Conservation (phyloP, 1,140 invertebrate genomes). For the Drosophila pachea region DNA sequence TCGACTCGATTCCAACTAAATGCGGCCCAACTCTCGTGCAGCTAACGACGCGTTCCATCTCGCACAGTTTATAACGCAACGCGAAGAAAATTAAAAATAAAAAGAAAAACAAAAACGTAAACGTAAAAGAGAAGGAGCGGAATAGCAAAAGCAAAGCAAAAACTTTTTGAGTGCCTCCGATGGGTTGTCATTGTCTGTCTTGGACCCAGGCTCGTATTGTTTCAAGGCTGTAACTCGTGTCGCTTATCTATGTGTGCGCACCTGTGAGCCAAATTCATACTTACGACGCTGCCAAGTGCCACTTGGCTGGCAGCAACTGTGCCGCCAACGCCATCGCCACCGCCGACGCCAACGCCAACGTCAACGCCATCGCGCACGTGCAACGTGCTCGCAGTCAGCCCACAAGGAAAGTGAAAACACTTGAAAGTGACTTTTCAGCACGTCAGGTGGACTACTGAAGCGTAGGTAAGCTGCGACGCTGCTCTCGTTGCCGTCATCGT, state of each 20-base stretch:
- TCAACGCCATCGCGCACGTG: conserved; percentile 56
- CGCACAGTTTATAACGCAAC: conserved; percentile 2
- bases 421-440: conserved; percentile 68
- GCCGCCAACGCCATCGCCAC: not conserved
- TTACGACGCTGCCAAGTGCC: conserved; percentile 54
- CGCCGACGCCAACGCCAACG: conserved; percentile 5
- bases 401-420: conserved; percentile 67
- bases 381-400: conserved; percentile 38
- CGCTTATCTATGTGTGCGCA: conserved; percentile 42
- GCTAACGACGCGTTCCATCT: conserved; percentile 1
- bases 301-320: conserved; percentile 57
- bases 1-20: conserved; percentile 39
- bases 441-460: conserved; percentile 54
- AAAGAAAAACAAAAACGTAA: conserved; percentile 8
- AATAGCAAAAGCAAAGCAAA: not conserved
- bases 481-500: not conserved
- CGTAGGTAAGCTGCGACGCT: conserved; percentile 34
- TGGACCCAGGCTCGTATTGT: conserved; percentile 25
- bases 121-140: no score
- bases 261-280: conserved; percentile 42
- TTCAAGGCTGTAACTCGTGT: conserved; percentile 58
- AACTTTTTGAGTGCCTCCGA: conserved; percentile 35
- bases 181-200: conserved; percentile 24
- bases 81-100: not conserved
- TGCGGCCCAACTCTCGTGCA: conserved; percentile 15